Base-by-base conservation (phyloP, 2,797 vertebrate genomes). In the Chrosomus eos region DNA sequence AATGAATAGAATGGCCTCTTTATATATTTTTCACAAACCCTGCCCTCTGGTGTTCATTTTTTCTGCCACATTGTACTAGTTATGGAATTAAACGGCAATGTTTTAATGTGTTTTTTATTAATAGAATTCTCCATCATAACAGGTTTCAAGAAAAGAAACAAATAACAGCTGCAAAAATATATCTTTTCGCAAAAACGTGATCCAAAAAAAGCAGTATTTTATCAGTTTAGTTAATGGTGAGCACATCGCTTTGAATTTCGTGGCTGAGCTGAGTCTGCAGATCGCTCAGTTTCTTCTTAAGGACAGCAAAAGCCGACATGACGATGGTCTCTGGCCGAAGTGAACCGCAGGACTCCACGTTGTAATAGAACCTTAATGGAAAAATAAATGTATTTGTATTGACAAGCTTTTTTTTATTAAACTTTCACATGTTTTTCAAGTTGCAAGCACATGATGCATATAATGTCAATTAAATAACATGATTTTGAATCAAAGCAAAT, bases 231-330 rank as follows among this genome's bases (percentile, higher is more conserved):
- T 99, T 99, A 89, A 99, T 99, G 75, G 98, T 99, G 74, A 99
- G 97, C n/a, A 98, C 97, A 0, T 99, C 97, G 0, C 95, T 99
- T 95, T 99, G 98, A 89, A 99, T 99, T 92, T 99, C 98, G 0
- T 99, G 97, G 93, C 98, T 99, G 89, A 99, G 93, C 89, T 99
- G 98, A 1, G 97, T 99, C 94, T 99, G 98, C 77, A 99, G 95
- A 84, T 99, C 98, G 0, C 98, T 99, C 85, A 99, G 92, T 82
- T 99, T 99, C 95, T 98, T 99, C 94, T 99, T 99, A 31, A 99
- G 92, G 82, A 97, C 97, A 0, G 97, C 98, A 21, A 99, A 90
- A 0, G 98, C 98, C 0, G 98, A 99, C 89, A 99, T 96, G 80
- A 99, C 98, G 0, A 99, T 98, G 86, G 97, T 99, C 92, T 99